Evolutionary conservation across 37 sponge, comb jelly and placozoan genomes (phyloP).

Genomic region (Cladorhizidae sp.): DNA sequence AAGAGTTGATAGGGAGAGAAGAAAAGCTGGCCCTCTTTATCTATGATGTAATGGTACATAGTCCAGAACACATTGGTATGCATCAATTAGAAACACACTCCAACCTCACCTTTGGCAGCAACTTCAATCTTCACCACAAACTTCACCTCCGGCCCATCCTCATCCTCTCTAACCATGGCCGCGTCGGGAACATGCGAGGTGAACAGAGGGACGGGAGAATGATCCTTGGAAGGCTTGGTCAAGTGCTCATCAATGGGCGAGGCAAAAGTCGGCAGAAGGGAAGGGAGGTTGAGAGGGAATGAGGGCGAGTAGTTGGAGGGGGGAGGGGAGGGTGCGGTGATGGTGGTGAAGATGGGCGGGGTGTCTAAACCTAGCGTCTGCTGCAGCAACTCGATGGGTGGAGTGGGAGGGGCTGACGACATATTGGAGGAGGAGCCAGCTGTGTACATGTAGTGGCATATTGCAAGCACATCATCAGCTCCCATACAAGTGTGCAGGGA

Average conservation of each 20-base stretch:
- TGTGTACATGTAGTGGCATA: no score
- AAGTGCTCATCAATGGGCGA: background rate
- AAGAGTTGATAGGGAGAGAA: background rate
- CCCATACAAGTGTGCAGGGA: no score
- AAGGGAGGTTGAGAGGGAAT: background rate
- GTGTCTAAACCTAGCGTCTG: constrained; percentile 2
- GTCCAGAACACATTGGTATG: no score
- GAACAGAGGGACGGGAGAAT: no score
- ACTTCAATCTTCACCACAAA: constrained; percentile 17
- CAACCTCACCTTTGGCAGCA: background rate
- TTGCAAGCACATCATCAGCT: no score
- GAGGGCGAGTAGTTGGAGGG: background rate
- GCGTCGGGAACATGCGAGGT: background rate
- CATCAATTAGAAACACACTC: no score
- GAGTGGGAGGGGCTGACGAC: constrained; percentile 19
- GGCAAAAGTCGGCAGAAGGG: background rate
- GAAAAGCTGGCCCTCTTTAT: background rate
- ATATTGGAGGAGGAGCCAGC: background rate
- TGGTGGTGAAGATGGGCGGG: constrained; percentile 3
- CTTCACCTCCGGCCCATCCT: background rate
- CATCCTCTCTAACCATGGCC: background rate
- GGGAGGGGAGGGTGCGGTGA: constrained; percentile 4
- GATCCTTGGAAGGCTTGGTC: background rate
- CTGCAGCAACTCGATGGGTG: constrained; percentile 2
- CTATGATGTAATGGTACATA: background rate